Conservation (phyloP, 2,797 vertebrate genomes). For the Cuniculus paca region DNA sequence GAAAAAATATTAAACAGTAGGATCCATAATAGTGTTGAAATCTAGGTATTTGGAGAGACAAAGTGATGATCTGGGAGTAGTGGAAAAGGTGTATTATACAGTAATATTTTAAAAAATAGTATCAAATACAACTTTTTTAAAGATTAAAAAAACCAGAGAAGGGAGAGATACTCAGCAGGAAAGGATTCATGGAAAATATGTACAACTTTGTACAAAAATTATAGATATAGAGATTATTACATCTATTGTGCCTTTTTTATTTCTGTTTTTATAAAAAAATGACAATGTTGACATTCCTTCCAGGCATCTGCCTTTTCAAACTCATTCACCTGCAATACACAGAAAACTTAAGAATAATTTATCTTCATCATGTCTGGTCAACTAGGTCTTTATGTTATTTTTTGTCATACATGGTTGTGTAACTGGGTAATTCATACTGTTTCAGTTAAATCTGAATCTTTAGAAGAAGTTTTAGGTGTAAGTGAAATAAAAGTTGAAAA, state of each 20-base stretch:
- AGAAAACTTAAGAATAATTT: neutral
- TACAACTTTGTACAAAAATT: neutral
- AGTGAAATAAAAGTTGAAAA: neutral
- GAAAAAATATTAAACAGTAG: neutral
- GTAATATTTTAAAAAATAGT: neutral
- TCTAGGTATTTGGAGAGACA: neutral
- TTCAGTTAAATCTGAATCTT: neutral
- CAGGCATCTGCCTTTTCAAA: neutral
- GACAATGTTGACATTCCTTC: neutral
- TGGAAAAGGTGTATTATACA: neutral
- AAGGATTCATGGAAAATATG: neutral
- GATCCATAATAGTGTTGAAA: neutral
- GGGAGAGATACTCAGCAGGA: neutral
- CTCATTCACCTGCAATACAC: neutral
- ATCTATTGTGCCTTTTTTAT: neutral
- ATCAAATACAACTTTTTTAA: neutral
- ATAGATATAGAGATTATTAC: neutral
- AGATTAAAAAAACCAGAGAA: neutral
- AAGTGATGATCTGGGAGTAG: neutral
- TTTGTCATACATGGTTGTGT: neutral
- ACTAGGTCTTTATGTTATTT: neutral
- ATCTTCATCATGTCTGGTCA: neutral
- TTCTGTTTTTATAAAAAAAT: neutral
- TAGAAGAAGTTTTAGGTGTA: neutral
- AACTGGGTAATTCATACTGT: neutral